Evolutionary conservation across 2,888 invertebrate species (phyloP), one percentile per base, ranked within the genome.

Genomic region (Callimorpha dominula): DNA sequence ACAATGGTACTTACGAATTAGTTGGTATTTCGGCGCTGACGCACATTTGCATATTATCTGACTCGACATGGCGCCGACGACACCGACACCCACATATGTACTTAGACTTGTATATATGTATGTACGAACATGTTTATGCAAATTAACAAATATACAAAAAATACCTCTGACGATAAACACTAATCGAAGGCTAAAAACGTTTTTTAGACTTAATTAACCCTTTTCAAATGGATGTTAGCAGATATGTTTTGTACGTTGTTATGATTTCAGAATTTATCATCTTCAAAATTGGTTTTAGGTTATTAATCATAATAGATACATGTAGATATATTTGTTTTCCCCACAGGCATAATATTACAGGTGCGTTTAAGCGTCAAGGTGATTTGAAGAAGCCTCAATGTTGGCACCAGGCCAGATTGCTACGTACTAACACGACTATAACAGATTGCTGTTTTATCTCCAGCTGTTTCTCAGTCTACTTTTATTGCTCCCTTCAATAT

Each of bases 31-130:
- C 80, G 85, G 79, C 80, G 81, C 72, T 79, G 77, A 50, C 70
- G 69, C 70, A 76, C 76, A 82, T 85, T 84, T 77, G 74, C 81
- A 79, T 81, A 82, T 78, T 85, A 85, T 86, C 85, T 78, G 74
- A 69, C 62, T 65, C 79, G 72, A 63, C 52, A 57, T 70, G 76
- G 76, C 80, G 80, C 73, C 81, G 69, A 20, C 71, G 69, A 74
- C 67, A 72, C 65, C 73, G 72, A 72, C 75, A 76, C 78, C 78
- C 75, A 68, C 70, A 69, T 71, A 49, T 43, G 14, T 46, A 62
- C 46, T 42, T 52, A 49, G 43, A 69, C 66, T 64, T 68, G 15
- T 49, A 49, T 31, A 31, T 31, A 31, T 42, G 50, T 66, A 60
- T 54, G 68, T 65, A 65, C 54, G 20, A 20, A 52, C 65, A 66